Percentiles rank a stretch among this genome's conserved stretches.
These are phyloP conservation scores for Sicus ferrugineus DNA, from an alignment of 2,888 invertebrate species.

Conservation along the genomic window DNA sequence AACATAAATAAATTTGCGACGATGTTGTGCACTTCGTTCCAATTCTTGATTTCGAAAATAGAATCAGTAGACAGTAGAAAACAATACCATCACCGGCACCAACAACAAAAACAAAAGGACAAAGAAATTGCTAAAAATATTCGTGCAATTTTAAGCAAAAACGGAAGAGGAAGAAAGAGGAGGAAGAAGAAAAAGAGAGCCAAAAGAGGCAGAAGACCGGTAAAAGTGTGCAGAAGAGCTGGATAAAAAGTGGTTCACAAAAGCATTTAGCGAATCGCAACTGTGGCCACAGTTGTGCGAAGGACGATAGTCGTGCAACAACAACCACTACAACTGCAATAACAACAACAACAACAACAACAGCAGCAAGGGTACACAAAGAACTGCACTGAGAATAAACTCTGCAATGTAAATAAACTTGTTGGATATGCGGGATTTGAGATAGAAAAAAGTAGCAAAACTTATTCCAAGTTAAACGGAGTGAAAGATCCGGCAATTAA, in stretches of 20 bases:
- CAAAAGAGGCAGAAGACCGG: slow-evolving; percentile 3
- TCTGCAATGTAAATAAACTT: slow-evolving; percentile 9
- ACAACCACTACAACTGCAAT: not conserved
- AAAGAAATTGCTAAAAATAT: slow-evolving; percentile 15
- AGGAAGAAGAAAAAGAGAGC: not conserved
- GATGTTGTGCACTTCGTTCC: slow-evolving; percentile 26
- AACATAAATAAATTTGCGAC: slow-evolving; percentile 30
- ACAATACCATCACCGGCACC: not conserved
- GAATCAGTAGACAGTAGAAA: not conserved
- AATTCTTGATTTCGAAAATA: slow-evolving; percentile 19
- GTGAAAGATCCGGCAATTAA: no score
- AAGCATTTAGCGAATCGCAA: slow-evolving; percentile 40
- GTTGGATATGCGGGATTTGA: slow-evolving; percentile 13
- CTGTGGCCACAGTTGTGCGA: slow-evolving; percentile 29
- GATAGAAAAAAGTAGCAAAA: no score
- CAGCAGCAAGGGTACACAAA: not conserved
- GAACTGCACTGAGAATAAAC: not conserved
- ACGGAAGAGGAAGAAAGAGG: not conserved
- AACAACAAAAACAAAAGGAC: slow-evolving; percentile 3
- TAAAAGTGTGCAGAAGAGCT: not conserved
- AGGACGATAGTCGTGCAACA: not conserved
- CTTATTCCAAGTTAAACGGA: no score
- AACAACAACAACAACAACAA: slow-evolving; percentile 11
- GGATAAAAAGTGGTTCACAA: slow-evolving; percentile 20
- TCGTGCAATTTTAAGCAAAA: slow-evolving; percentile 8